phyloP scores from a whole-genome alignment of 2,888 invertebrate species.

The Arctia plantaginis region DNA sequence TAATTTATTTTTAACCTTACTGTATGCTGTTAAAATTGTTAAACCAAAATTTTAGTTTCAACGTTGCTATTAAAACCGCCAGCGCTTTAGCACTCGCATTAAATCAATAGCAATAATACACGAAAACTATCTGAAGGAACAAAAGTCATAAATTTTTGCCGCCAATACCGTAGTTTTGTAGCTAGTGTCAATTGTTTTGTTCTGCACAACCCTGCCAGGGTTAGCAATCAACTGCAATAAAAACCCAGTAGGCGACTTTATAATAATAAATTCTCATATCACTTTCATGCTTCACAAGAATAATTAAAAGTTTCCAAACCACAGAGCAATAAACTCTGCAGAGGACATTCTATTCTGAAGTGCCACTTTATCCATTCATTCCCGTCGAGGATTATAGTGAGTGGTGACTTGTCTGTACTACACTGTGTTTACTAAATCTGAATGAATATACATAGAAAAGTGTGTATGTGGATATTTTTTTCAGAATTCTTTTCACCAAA shows the following conservation, averaged over 20 bases:
- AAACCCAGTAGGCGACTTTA: neutral
- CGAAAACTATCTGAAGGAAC: constrained; percentile 75
- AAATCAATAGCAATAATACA: constrained; percentile 50
- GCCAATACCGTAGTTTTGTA: constrained; percentile 67
- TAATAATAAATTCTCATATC: neutral
- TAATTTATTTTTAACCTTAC: neutral
- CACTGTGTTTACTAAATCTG: no score
- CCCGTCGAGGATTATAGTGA: no score
- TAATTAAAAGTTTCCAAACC: neutral
- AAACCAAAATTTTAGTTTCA: constrained; percentile 30
- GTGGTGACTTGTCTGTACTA: no score
- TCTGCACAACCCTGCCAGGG: constrained; percentile 29
- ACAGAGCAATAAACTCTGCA: neutral
- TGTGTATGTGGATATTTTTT: no score
- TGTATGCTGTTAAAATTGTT: constrained; percentile 7
- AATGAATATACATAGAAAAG: no score
- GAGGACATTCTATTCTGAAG: neutral
- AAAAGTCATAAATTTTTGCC: constrained; percentile 81
- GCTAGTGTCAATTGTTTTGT: constrained; percentile 80
- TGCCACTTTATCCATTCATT: neutral
- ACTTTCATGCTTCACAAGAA: no score
- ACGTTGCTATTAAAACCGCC: constrained; percentile 39
- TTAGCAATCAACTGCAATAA: neutral
- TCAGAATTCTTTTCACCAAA: no score
- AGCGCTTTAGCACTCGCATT: constrained; percentile 9